Evolutionary conservation across 2,797 vertebrate genomes (phyloP).

Genomic region (Threskiornis aethiopicus): DNA sequence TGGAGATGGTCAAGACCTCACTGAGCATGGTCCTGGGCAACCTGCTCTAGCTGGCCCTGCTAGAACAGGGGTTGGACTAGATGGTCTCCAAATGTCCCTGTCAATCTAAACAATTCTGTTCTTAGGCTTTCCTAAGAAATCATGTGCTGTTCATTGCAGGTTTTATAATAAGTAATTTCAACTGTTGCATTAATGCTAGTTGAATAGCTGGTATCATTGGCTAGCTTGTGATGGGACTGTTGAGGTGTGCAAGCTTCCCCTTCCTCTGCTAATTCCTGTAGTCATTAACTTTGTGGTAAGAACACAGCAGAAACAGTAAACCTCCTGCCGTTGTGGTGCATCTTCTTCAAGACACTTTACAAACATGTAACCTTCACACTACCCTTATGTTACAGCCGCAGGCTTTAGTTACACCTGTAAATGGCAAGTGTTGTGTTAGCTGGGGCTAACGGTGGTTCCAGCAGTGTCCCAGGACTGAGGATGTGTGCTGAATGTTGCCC

Average conservation of each 20-base stretch:
- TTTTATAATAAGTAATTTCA: background rate
- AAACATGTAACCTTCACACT: background rate
- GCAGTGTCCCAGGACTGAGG: background rate
- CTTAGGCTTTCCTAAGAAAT: background rate
- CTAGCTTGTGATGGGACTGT: background rate
- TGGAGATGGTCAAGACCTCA: background rate
- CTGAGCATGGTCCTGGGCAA: background rate
- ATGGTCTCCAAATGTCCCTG: background rate
- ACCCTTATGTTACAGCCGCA: background rate
- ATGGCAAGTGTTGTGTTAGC: background rate
- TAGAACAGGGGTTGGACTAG: background rate
- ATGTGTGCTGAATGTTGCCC: accelerated
- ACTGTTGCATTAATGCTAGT: background rate
- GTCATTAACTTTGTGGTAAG: background rate
- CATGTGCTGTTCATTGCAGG: background rate
- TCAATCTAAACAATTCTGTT: background rate
- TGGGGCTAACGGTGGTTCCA: background rate
- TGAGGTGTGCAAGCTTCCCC: background rate
- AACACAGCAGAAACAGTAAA: background rate
- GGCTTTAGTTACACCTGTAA: background rate
- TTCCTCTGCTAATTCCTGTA: background rate
- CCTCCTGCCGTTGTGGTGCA: background rate
- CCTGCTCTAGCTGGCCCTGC: background rate
- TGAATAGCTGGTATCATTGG: background rate
- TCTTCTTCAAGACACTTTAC: background rate